Percentiles rank a stretch among this genome's conserved stretches.
phyloP scores from a whole-genome alignment of 2,797 vertebrate genomes.

The Anableps anableps region DNA sequence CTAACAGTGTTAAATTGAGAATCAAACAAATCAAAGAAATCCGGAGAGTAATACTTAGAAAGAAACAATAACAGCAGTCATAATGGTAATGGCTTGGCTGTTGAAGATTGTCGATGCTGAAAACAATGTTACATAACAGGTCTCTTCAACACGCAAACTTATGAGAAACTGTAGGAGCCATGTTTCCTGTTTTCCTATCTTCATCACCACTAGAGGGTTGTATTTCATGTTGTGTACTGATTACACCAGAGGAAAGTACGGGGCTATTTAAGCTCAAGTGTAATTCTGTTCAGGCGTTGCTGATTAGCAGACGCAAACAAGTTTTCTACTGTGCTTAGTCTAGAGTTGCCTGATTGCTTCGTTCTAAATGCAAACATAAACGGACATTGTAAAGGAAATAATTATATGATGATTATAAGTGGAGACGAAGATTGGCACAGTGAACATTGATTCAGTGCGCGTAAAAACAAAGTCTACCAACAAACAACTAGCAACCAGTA shows the following conservation, averaged over 20 bases:
- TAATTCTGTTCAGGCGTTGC: neutral
- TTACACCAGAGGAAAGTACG: neutral
- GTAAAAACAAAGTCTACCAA: neutral
- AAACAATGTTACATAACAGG: constrained; percentile 34
- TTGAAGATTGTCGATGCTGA: constrained; percentile 6
- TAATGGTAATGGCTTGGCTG: neutral
- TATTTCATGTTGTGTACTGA: neutral
- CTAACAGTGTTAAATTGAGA: neutral
- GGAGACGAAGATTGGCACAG: constrained; percentile 10
- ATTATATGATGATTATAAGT: neutral
- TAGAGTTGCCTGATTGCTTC: neutral
- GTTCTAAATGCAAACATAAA: neutral
- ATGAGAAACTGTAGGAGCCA: neutral
- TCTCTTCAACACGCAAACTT: constrained; percentile 10
- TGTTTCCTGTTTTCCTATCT: neutral
- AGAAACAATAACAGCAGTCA: neutral
- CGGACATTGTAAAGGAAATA: neutral
- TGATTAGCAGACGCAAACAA: neutral
- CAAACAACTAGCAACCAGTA: neutral
- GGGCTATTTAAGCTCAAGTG: neutral
- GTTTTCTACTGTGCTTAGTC: neutral
- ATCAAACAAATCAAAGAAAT: constrained; percentile 1
- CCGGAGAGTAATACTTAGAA: neutral
- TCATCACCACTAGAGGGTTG: neutral
- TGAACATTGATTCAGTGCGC: constrained; percentile 4